These are phyloP conservation scores for Gopherus evgoodei DNA, from an alignment of 2,113 vertebrate species.

Conservation along the genomic window DNA sequence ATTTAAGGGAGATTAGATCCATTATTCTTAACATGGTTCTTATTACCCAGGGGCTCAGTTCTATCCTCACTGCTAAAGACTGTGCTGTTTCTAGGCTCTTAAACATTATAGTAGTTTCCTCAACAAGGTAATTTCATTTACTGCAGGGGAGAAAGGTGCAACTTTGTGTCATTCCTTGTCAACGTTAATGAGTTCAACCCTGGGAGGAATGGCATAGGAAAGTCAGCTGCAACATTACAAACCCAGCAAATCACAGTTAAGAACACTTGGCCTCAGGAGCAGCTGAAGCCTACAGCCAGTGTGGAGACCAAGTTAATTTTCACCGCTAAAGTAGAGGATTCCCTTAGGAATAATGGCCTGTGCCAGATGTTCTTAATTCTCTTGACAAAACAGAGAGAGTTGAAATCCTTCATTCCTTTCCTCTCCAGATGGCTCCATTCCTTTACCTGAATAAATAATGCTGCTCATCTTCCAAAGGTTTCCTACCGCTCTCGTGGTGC, in stretches of 20 bases:
- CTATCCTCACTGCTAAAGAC: background rate
- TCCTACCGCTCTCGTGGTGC: background rate
- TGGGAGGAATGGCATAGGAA: background rate
- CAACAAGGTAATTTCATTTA: background rate
- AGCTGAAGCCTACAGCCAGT: constrained; percentile 13
- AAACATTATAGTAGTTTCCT: background rate
- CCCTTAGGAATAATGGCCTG: background rate
- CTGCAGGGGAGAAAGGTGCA: background rate
- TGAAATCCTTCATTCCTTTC: constrained; percentile 60
- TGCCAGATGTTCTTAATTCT: constrained; percentile 18
- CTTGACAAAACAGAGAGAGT: accelerated
- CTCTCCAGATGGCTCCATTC: constrained; percentile 52
- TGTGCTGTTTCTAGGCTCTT: background rate
- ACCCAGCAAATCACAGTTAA: background rate
- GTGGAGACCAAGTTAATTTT: background rate
- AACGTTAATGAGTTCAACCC: background rate
- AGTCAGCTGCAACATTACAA: constrained; percentile 8
- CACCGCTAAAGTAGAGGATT: constrained; percentile 41
- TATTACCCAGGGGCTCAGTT: background rate
- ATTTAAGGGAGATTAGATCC: background rate
- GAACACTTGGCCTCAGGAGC: background rate
- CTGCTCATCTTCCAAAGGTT: constrained; percentile 31
- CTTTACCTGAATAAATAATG: constrained; percentile 57
- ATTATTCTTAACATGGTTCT: background rate
- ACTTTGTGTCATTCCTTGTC: background rate